phyloP scores from a whole-genome alignment of 2,113 vertebrate genomes.

The Hipposideros armiger region DNA sequence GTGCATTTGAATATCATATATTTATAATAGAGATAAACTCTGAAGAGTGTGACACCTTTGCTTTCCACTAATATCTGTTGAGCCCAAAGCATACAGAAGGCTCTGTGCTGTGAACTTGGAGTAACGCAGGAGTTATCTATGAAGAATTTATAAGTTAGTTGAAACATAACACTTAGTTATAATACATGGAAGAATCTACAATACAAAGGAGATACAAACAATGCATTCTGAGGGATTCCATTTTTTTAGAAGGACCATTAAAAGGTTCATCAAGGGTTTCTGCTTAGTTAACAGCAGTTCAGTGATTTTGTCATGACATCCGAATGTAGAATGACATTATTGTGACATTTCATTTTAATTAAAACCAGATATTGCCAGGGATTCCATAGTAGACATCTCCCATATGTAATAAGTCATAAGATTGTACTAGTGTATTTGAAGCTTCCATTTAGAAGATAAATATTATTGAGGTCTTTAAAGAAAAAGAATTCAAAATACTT shows the following conservation, averaged over 20 bases:
- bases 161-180: neutral
- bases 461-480: neutral
- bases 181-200: neutral
- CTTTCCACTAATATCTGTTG: neutral
- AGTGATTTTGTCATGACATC: constrained; percentile 14
- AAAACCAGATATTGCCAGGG: constrained; percentile 49
- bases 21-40: neutral
- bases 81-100: neutral
- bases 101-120: neutral
- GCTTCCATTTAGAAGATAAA: constrained; percentile 4
- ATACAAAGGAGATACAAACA: neutral
- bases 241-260: neutral
- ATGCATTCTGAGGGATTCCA: neutral
- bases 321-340: constrained; percentile 6
- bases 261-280: constrained; percentile 26
- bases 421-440: neutral
- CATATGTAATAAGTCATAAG: neutral
- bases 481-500: constrained; percentile 22
- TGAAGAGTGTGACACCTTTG: neutral
- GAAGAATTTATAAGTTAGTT: neutral
- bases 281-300: neutral
- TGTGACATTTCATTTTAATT: constrained; percentile 67
- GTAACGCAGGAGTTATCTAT: neutral
- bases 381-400: neutral
- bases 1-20: neutral